Percentiles rank a stretch among this genome's conserved stretches.
Conservation (phyloP, 1,140 invertebrate genomes). For the Drosophila pandora region DNA sequence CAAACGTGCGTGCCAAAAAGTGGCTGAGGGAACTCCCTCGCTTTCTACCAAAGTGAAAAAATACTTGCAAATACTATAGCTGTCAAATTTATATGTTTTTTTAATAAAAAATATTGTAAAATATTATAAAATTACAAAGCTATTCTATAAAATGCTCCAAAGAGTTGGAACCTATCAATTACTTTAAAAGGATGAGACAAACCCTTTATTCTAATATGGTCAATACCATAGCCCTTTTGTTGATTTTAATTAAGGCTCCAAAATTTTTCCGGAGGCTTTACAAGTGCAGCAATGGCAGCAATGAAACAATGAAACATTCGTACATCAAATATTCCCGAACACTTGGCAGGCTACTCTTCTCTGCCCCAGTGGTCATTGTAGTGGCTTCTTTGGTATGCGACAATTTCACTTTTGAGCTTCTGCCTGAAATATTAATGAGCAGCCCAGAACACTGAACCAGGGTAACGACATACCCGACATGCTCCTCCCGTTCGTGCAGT, state of each 20-base stretch:
- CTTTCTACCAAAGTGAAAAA: conserved; percentile 64
- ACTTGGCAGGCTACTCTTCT: conserved; percentile 5
- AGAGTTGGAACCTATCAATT: too few species aligned
- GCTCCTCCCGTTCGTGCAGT: not conserved
- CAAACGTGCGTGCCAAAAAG: conserved; percentile 71
- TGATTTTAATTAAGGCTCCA: not conserved
- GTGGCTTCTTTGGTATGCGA: conserved; percentile 62
- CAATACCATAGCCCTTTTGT: too few species aligned
- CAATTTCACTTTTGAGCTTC: conserved; percentile 80
- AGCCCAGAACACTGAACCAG: conserved; percentile 60
- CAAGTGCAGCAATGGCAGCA: conserved; percentile 1
- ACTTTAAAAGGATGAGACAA: not conserved
- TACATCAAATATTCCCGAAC: conserved; percentile 53
- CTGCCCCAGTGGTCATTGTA: conserved; percentile 23
- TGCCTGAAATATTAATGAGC: conserved; percentile 72
- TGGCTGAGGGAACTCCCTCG: conserved; percentile 31
- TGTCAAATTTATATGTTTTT: not conserved
- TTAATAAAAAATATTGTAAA: not conserved
- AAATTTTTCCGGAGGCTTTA: not conserved
- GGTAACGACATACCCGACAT: conserved; percentile 26
- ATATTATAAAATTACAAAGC: too few species aligned
- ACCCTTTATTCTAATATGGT: not conserved
- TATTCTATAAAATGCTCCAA: too few species aligned
- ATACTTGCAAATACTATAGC: not conserved
- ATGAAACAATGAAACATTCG: conserved; percentile 65